A percentile compares a stretch with the other conserved stretches of the same genome.
These are phyloP conservation scores for Ctenosaura bakeri DNA, from an alignment of 2,797 vertebrate species.

Conservation along the genomic window DNA sequence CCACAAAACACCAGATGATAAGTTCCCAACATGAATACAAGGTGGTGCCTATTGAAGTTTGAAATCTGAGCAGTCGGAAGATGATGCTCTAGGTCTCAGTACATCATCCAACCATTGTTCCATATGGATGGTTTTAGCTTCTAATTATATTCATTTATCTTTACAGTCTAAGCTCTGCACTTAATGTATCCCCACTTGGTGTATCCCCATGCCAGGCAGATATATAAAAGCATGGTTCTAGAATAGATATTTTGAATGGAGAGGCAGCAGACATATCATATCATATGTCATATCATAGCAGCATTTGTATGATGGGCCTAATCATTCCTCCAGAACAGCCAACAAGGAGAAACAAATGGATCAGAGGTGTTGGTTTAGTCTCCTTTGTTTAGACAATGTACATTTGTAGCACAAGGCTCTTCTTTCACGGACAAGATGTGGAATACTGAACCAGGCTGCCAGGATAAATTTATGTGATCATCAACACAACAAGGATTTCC, in stretches of 20 bases:
- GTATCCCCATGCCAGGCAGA: background rate
- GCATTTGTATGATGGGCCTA: background rate
- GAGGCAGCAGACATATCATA: background rate
- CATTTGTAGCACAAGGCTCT: background rate
- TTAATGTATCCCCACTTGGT: background rate
- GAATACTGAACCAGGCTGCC: background rate
- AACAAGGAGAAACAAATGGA: background rate
- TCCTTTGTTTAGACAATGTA: background rate
- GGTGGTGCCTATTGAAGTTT: too few relatives aligned
- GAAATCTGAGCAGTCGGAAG: too few relatives aligned
- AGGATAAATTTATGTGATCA: background rate
- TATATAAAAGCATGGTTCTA: background rate
- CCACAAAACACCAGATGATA: background rate
- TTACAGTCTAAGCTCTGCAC: background rate
- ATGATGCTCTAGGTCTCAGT: too few relatives aligned
- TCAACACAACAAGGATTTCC: background rate
- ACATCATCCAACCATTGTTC: too few relatives aligned
- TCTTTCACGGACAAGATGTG: background rate
- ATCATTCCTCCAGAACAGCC: background rate
- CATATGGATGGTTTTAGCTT: too few relatives aligned
- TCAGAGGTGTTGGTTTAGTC: background rate
- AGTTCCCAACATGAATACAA: background rate
- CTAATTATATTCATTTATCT: too few relatives aligned
- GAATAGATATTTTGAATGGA: background rate
- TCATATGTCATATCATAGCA: background rate